These are phyloP conservation scores for Nannoperca obscura DNA, from an alignment of 2,797 vertebrate genomes.

Conservation along the genomic window DNA sequence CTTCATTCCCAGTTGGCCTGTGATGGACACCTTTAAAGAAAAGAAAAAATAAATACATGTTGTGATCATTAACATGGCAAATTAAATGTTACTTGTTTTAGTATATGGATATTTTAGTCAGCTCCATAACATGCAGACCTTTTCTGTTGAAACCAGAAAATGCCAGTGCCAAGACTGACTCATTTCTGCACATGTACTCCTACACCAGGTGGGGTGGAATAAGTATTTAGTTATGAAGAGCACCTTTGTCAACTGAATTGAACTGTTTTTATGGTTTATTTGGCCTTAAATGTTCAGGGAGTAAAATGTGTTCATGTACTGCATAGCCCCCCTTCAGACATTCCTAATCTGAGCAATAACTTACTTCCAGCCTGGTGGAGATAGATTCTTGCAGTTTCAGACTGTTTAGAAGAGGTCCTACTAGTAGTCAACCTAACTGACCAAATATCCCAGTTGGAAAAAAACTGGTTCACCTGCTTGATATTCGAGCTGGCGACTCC, in stretches of 20 bases:
- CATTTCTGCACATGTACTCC: neutral
- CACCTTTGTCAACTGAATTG: neutral
- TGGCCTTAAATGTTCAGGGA: neutral
- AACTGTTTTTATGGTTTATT: neutral
- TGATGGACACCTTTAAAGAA: slow-evolving; percentile 90
- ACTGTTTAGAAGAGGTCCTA: neutral
- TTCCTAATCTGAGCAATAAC: neutral
- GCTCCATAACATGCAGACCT: neutral
- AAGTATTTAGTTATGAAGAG: neutral
- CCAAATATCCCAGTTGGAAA: slow-evolving; percentile 11
- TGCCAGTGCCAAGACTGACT: neutral
- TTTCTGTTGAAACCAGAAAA: neutral
- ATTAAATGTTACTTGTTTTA: neutral
- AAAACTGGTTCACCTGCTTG: slow-evolving; percentile 89
- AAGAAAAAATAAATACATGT: neutral
- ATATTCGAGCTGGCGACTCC: slow-evolving; percentile 91
- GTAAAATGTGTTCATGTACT: neutral
- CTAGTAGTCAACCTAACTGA: neutral
- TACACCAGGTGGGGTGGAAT: neutral
- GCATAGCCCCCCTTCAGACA: neutral
- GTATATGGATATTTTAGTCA: neutral
- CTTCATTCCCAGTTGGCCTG: slow-evolving; percentile 96
- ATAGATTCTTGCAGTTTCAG: neutral
- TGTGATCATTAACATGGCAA: slow-evolving; percentile 2
- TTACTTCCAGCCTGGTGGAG: neutral